Conservation (phyloP, 2,888 invertebrate genomes). For the Sipunculus nudus region DNA sequence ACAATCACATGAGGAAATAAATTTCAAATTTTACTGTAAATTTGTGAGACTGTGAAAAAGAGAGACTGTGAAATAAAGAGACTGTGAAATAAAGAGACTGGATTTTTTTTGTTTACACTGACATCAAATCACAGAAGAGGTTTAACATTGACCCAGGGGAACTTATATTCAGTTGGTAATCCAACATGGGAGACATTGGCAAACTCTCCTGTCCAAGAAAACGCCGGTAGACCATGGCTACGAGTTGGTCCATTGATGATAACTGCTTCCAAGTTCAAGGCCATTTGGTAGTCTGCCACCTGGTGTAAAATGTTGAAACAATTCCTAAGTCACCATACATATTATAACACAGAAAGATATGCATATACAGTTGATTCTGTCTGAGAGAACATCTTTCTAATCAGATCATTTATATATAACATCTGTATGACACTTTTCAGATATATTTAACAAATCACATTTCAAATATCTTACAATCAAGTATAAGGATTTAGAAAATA, state of each 20-base stretch:
- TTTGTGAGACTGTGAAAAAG: no score
- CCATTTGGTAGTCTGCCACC: conserved; percentile 56
- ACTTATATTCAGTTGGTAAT: conserved; percentile 54
- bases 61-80: no score
- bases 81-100: not conserved
- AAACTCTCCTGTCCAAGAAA: conserved; percentile 51
- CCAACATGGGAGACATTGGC: conserved; percentile 53
- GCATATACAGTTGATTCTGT: no score
- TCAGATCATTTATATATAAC: no score
- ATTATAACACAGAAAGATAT: not conserved
- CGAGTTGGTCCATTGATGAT: conserved; percentile 60
- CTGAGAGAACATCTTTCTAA: no score
- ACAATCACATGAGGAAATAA: no score
- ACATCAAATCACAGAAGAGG: conserved; percentile 26
- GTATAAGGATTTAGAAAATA: no score
- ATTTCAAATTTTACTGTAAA: no score
- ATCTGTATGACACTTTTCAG: no score
- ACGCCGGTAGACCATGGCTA: conserved; percentile 50
- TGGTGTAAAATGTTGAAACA: conserved; percentile 26
- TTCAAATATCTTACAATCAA: no score
- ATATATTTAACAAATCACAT: no score
- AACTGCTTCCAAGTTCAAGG: conserved; percentile 46
- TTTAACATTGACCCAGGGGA: conserved; percentile 48
- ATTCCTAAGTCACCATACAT: no score
- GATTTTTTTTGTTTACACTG: not conserved